These are phyloP conservation scores for Aspidiotus rigidus DNA, from an alignment of 2,888 invertebrate species.

Conservation along the genomic window DNA sequence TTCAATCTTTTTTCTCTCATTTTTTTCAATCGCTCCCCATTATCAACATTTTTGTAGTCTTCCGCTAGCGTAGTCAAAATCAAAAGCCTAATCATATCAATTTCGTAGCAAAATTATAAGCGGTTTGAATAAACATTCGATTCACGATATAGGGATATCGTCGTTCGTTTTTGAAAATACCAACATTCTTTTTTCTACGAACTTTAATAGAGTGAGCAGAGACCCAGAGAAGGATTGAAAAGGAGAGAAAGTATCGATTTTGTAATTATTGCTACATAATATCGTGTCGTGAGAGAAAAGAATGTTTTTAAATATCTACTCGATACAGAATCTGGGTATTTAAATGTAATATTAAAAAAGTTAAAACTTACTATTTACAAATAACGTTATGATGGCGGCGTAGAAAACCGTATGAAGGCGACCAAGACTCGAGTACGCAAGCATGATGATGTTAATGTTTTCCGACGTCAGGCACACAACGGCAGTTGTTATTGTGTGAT, in stretches of 20 bases:
- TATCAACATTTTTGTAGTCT: not conserved
- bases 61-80: not conserved
- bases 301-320: not conserved
- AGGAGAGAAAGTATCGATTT: not conserved
- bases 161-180: not conserved
- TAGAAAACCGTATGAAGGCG: not conserved
- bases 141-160: not conserved
- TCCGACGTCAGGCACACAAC: no score
- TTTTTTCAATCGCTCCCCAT: not conserved
- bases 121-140: conserved; percentile 2
- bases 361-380: not conserved
- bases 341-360: not conserved
- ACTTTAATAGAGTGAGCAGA: not conserved
- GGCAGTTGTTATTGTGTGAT: no score
- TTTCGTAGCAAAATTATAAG: not conserved
- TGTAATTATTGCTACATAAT: not conserved
- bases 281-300: not conserved
- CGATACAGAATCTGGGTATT: no score
- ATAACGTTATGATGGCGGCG: not conserved
- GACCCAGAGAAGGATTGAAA: not conserved
- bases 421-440: no score
- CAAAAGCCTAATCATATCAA: conserved; percentile 2
- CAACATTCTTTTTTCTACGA: not conserved
- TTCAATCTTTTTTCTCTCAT: not conserved
- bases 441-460: no score